Conservation (phyloP, 1,140 invertebrate species). For the Caenorhabditis inopinata region DNA sequence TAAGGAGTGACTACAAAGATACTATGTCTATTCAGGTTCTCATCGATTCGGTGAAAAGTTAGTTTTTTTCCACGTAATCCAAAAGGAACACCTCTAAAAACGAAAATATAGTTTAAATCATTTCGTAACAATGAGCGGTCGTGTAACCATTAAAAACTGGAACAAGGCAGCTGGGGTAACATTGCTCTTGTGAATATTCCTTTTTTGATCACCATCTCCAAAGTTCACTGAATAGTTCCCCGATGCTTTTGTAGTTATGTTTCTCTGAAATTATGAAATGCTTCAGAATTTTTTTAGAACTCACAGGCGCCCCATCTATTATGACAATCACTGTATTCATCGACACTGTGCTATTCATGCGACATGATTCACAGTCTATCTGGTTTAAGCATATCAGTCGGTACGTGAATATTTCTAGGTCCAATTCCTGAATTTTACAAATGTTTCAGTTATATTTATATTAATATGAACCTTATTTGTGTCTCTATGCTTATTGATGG, state of each 20-base stretch:
- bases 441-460: neutral
- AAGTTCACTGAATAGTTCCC: neutral
- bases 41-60: too few species aligned
- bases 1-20: too few species aligned
- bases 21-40: too few species aligned
- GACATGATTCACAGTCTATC: neutral
- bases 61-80: too few species aligned
- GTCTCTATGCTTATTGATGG: conserved; percentile 31
- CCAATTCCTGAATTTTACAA: neutral
- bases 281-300: neutral
- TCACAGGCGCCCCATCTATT: neutral
- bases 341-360: neutral
- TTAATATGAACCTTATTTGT: conserved; percentile 2
- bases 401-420: conserved; percentile 1
- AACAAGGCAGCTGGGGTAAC: neutral
- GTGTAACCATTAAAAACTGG: neutral
- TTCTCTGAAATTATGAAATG: neutral
- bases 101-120: too few species aligned
- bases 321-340: neutral
- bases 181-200: neutral
- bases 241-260: neutral
- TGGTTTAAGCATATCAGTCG: neutral
- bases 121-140: neutral
- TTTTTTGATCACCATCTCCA: neutral
- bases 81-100: too few species aligned